Evolutionary conservation across 2,797 vertebrate genomes (phyloP), one percentile per base, ranked within the genome.

Genomic region (Lateolabrax maculatus): DNA sequence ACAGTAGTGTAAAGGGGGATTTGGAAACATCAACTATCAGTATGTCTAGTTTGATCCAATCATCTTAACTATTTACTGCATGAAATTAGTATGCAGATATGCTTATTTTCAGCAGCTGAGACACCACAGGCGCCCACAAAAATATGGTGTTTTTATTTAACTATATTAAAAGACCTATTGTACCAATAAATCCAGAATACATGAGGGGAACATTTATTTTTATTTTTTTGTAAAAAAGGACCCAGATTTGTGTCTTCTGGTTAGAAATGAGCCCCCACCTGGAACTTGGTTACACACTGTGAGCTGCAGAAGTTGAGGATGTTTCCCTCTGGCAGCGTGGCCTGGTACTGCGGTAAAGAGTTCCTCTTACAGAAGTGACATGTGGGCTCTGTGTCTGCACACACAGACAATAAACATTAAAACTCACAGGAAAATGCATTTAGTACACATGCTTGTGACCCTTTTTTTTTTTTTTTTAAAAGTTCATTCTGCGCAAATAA

Each of bases 311-410:
- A 99, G 96, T 95, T 98, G 92, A 97, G 97, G 78, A 98, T 91
- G 91, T 97, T 97, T 86, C 98, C 98, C 95, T 99, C 98, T 79
- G 98, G 97, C 92, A 99, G 95, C 77, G 97, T 98, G 93, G 97
- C 97, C 96, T 99, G 98, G 94, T 97, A 99, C 34, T 99, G 98
- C 90, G 98, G 98, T 95, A 99, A 97, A 71, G 96, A 96, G 89
- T 96, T 99, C 96, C 95, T 96, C 91, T 99, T 99, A 95, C 98
- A 99, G 96, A 97, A 99, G 95, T 98, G 97, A 96, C 98, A 99
- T 73, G 96, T 95, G 81, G 98, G 98, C 94, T 96, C 98, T 77
- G 95, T 79, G 95, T 93, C 98, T 98, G 94, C 62, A 83, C 75
- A 85, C 34, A 90, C 19, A 78, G 2, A 71, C 44, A 19, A 27